Evolutionary conservation across 2,888 invertebrate genomes (phyloP).

Genomic region (Caenorhabditis auriculariae): DNA sequence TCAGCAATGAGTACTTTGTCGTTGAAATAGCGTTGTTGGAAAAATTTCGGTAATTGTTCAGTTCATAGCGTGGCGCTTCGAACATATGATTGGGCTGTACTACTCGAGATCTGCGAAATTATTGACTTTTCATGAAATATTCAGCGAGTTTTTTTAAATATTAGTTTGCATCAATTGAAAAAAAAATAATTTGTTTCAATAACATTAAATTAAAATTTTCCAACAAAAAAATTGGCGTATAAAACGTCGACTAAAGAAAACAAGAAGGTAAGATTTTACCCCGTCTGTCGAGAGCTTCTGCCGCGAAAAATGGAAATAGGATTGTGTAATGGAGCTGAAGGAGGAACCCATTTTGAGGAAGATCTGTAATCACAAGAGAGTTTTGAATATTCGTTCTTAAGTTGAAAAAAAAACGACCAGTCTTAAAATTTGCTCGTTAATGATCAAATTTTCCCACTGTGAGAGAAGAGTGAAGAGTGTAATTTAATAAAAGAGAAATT

Average conservation of each 20-base stretch:
- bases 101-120: conserved; percentile 28
- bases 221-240: no score
- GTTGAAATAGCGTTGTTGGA: conserved; percentile 84
- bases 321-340: conserved; percentile 31
- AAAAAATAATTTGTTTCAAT: not conserved
- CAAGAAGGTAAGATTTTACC: conserved; percentile 16
- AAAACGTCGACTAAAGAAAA: no score
- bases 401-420: no score
- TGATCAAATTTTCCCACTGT: no score
- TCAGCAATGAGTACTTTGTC: conserved; percentile 90
- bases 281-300: conserved; percentile 18
- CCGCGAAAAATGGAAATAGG: conserved; percentile 33
- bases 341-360: conserved; percentile 38
- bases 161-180: not conserved
- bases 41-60: conserved; percentile 66
- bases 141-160: not conserved
- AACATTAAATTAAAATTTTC: not conserved
- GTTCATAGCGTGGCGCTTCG: conserved; percentile 43
- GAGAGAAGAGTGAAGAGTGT: no score
- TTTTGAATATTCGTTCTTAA: no score
- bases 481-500: no score
- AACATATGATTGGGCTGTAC: conserved; percentile 34
- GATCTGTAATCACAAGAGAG: no score
- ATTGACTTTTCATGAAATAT: not conserved
- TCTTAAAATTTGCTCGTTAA: no score